phyloP scores from a whole-genome alignment of 1,140 invertebrate genomes.

The Drosophila guanche region DNA sequence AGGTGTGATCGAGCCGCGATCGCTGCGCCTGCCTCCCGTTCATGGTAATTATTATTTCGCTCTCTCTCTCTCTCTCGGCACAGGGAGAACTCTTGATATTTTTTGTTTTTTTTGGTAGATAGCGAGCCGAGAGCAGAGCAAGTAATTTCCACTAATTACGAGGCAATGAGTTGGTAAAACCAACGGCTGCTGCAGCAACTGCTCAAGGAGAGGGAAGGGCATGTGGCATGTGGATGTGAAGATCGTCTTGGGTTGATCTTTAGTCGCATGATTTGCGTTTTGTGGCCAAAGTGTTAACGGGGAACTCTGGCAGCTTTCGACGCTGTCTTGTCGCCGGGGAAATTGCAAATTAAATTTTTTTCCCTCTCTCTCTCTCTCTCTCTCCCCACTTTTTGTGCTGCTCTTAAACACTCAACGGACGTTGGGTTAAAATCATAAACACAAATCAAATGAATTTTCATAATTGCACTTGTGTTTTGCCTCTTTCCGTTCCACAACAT shows the following conservation, averaged over 20 bases:
- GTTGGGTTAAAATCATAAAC: slow-evolving; percentile 67
- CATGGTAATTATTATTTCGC: slow-evolving; percentile 55
- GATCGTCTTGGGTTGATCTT: slow-evolving; percentile 41
- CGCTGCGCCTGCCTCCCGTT: slow-evolving; percentile 3
- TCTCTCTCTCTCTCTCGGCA: not conserved
- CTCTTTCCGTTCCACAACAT: slow-evolving; percentile 42
- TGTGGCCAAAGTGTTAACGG: slow-evolving; percentile 50
- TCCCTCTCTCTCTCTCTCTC: slow-evolving; percentile 3
- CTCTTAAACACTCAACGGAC: slow-evolving; percentile 55
- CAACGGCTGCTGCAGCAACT: slow-evolving; percentile 28
- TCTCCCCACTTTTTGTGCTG: not conserved
- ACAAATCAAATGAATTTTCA: slow-evolving; percentile 80
- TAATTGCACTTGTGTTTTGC: slow-evolving; percentile 71
- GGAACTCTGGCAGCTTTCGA: slow-evolving; percentile 11
- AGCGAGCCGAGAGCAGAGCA: slow-evolving; percentile 33
- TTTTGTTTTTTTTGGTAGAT: slow-evolving; percentile 41
- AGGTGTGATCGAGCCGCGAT: slow-evolving; percentile 41
- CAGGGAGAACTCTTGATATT: slow-evolving; percentile 4
- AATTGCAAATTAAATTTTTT: slow-evolving; percentile 58
- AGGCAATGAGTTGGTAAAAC: slow-evolving; percentile 77
- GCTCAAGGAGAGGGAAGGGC: slow-evolving; percentile 9
- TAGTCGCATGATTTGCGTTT: slow-evolving; percentile 72
- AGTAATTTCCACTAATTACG: slow-evolving; percentile 81
- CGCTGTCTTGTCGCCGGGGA: slow-evolving; percentile 7
- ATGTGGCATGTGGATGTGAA: not conserved